Conservation (phyloP, 2,113 vertebrate genomes). For the Tor tambroides region DNA sequence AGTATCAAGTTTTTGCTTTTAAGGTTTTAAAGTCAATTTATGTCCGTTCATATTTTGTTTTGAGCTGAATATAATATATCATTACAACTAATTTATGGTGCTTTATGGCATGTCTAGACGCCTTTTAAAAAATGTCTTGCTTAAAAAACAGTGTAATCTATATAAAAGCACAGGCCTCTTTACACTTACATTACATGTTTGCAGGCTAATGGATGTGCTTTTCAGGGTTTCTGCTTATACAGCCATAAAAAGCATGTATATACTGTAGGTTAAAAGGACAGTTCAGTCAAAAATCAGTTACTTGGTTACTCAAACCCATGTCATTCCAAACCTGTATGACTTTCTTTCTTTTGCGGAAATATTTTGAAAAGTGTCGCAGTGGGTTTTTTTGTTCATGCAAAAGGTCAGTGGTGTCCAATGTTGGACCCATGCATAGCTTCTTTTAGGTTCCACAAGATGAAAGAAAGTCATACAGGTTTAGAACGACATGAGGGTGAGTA, state of each 20-base stretch:
- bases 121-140: neutral
- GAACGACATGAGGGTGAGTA: neutral
- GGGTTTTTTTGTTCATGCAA: neutral
- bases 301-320: neutral
- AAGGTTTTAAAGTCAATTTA: neutral
- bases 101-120: neutral
- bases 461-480: neutral
- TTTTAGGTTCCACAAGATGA: neutral
- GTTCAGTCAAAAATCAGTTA: neutral
- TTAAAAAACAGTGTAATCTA: neutral
- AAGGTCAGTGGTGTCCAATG: neutral
- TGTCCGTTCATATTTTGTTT: neutral
- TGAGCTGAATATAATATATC: neutral
- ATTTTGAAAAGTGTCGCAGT: neutral
- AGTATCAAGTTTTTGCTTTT: constrained; percentile 1
- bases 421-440: neutral
- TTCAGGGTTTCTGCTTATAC: neutral
- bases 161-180: neutral
- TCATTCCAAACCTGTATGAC: neutral
- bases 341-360: neutral
- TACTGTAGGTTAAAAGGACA: neutral
- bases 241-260: neutral
- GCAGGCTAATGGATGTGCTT: neutral
- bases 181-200: neutral
- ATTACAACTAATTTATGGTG: neutral